Percentiles rank a stretch among this genome's conserved stretches.
Conservation (phyloP, 2,797 vertebrate species). For the Pangasius djambal region DNA sequence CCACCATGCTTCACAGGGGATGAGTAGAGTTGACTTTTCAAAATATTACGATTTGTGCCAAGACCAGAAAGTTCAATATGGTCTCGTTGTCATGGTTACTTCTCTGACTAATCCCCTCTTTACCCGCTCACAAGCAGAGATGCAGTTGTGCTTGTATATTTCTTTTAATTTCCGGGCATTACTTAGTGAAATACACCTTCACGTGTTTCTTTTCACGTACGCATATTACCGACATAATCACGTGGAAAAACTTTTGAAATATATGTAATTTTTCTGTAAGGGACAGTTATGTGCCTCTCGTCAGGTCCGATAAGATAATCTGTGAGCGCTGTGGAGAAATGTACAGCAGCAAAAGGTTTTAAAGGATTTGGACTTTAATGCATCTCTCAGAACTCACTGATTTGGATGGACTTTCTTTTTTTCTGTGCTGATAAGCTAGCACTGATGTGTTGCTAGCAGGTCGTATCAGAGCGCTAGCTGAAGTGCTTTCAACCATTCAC, state of each 20-base stretch:
- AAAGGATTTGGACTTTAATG: constrained; percentile 10
- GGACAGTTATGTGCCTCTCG: constrained; percentile 13
- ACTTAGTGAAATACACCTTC: not conserved
- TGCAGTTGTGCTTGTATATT: not conserved
- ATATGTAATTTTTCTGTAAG: not conserved
- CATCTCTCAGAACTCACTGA: constrained; percentile 17
- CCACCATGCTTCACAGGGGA: not conserved
- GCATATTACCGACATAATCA: not conserved
- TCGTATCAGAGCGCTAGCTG: not conserved
- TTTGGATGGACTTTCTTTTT: not conserved
- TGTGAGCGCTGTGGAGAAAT: constrained; percentile 19
- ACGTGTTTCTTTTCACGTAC: not conserved
- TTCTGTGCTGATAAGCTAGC: constrained; percentile 26
- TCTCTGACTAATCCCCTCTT: not conserved
- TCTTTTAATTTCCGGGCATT: not conserved
- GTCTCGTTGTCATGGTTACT: not conserved
- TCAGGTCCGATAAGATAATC: constrained; percentile 39
- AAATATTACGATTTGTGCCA: not conserved
- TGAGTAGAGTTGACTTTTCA: not conserved
- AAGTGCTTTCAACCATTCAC: constrained; percentile 29
- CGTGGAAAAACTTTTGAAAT: not conserved
- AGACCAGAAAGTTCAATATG: not conserved
- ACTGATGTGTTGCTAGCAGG: constrained; percentile 16
- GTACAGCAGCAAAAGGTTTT: not conserved
- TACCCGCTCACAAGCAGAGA: not conserved